phyloP scores from a whole-genome alignment of 2,113 vertebrate genomes.

The Macquaria ambigua region DNA sequence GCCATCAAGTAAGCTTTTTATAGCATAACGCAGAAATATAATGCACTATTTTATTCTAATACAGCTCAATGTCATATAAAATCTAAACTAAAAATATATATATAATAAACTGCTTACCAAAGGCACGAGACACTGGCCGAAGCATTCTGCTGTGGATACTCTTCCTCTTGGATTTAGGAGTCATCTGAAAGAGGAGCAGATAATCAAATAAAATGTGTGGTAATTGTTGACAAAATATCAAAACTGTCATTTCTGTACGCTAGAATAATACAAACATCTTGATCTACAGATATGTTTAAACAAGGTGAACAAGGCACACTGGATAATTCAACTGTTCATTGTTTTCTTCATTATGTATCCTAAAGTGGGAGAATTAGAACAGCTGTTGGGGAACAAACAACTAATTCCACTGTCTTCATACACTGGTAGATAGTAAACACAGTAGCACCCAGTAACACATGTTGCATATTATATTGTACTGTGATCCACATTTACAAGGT shows the following conservation, averaged over 20 bases:
- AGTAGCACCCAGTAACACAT: neutral
- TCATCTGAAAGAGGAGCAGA: conserved; percentile 88
- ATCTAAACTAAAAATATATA: neutral
- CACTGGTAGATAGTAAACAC: neutral
- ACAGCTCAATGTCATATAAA: neutral
- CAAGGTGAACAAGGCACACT: neutral
- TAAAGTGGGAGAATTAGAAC: neutral
- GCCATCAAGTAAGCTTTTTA: neutral
- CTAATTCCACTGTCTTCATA: neutral
- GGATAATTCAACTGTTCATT: neutral
- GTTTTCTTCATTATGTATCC: neutral
- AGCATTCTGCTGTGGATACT: conserved; percentile 99
- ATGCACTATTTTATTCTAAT: neutral
- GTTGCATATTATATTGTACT: neutral
- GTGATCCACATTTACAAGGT: conserved; percentile 19
- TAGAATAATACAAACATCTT: neutral
- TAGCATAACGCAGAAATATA: neutral
- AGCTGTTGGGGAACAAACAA: neutral
- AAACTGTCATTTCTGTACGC: neutral
- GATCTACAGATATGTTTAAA: neutral
- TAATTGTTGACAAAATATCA: neutral
- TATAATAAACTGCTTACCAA: conserved; percentile 84
- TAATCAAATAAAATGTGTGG: neutral
- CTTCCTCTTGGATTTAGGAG: conserved; percentile 97
- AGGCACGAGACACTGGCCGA: conserved; percentile 95